These are phyloP conservation scores for Megastigmus dorsalis DNA, from an alignment of 2,888 invertebrate genomes.

Conservation along the genomic window DNA sequence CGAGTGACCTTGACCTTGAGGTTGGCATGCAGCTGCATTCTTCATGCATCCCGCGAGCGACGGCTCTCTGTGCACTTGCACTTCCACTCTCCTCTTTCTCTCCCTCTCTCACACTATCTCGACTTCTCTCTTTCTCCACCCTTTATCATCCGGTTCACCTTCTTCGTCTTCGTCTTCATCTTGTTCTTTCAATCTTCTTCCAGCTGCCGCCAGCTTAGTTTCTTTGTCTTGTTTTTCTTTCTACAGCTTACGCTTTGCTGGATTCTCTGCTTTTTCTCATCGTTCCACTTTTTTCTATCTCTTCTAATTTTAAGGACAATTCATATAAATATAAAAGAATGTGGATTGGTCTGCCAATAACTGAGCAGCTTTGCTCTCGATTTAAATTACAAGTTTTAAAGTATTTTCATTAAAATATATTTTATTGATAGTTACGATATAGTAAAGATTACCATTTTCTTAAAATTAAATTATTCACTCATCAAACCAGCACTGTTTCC, in stretches of 20 bases:
- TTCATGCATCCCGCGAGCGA: slow-evolving; percentile 32
- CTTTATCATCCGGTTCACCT: slow-evolving; percentile 14
- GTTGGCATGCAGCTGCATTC: slow-evolving; percentile 44
- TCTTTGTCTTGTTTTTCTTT: background rate
- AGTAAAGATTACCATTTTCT: too few relatives aligned
- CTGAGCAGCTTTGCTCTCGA: too few relatives aligned
- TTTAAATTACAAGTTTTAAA: too few relatives aligned
- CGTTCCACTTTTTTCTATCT: background rate
- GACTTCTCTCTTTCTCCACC: slow-evolving; percentile 8
- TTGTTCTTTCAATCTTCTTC: slow-evolving; percentile 10
- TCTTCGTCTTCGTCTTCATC: slow-evolving; percentile 7
- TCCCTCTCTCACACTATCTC: background rate
- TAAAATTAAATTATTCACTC: too few relatives aligned
- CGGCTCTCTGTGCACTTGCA: too few relatives aligned
- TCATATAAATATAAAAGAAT: too few relatives aligned
- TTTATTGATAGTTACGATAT: too few relatives aligned
- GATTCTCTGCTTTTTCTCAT: background rate
- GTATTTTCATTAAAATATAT: too few relatives aligned
- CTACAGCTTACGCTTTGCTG: background rate
- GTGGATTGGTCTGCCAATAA: too few relatives aligned
- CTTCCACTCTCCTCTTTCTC: background rate
- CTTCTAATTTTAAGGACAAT: too few relatives aligned
- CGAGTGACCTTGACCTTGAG: slow-evolving; percentile 52
- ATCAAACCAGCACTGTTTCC: too few relatives aligned
- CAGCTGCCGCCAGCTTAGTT: background rate